Evolutionary conservation across 2,113 vertebrate species (phyloP).

Genomic region (Syngnathus scovelli): DNA sequence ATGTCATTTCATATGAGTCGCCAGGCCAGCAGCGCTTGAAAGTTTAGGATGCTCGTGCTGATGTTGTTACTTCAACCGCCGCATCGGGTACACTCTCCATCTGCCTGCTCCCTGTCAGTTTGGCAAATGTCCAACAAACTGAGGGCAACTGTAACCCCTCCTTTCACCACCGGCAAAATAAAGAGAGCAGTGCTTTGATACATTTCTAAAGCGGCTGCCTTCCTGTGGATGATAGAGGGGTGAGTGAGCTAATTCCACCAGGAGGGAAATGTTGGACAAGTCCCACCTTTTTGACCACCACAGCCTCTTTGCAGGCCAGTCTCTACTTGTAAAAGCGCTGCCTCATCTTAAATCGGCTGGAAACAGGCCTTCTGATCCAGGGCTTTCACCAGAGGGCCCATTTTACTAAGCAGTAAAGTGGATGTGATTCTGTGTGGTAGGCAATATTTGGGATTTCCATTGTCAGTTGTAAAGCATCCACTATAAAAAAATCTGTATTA

Average conservation of each 20-base stretch:
- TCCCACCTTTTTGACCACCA: constrained; percentile 48
- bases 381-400: constrained; percentile 32
- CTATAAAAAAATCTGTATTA: not conserved
- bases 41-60: constrained; percentile 45
- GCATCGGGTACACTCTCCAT: constrained; percentile 30
- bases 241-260: constrained; percentile 12
- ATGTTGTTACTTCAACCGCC: constrained; percentile 44
- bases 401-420: not conserved
- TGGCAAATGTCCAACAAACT: constrained; percentile 48
- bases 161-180: constrained; percentile 28
- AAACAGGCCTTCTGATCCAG: constrained; percentile 36
- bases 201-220: constrained; percentile 26
- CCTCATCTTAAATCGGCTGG: constrained; percentile 35
- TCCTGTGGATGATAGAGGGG: constrained; percentile 26
- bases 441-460: not conserved
- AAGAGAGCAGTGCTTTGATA: constrained; percentile 45
- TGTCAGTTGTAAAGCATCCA: not conserved
- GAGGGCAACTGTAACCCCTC: constrained; percentile 26
- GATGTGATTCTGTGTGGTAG: not conserved
- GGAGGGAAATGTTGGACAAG: constrained; percentile 47
- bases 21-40: constrained; percentile 22
- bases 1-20: constrained; percentile 42
- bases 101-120: constrained; percentile 36
- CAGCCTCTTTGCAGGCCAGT: constrained; percentile 30
- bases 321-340: constrained; percentile 36